These are phyloP conservation scores for Ptyas mucosa DNA, from an alignment of 2,113 vertebrate species.

Conservation along the genomic window DNA sequence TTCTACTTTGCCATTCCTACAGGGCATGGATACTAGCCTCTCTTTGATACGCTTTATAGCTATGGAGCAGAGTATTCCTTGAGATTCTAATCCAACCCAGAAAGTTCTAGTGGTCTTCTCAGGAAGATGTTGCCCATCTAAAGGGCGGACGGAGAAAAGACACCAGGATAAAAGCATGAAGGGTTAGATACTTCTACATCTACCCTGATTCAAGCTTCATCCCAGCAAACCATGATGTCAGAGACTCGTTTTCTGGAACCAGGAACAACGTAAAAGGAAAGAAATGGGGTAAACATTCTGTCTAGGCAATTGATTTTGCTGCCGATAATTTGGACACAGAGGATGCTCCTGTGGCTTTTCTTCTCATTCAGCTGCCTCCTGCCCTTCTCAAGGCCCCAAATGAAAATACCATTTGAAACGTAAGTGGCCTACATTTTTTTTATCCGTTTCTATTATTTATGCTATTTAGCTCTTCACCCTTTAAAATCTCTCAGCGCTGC, in stretches of 20 bases:
- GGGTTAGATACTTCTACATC: not conserved
- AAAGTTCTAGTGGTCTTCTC: not conserved
- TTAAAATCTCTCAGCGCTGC: not conserved
- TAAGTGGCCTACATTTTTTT: conserved; percentile 66
- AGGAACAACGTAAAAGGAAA: not conserved
- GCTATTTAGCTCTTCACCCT: not conserved
- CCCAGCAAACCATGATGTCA: conserved; percentile 4
- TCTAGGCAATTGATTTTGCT: not conserved
- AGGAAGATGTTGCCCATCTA: not conserved
- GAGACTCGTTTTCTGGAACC: not conserved
- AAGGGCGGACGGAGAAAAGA: not conserved
- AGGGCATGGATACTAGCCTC: accelerated
- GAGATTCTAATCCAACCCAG: not conserved
- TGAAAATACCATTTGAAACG: conserved; percentile 85
- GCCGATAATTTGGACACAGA: conserved; percentile 44
- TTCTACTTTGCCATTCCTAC: not conserved
- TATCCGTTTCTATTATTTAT: not conserved
- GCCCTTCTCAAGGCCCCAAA: conserved; percentile 69
- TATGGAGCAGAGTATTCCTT: not conserved
- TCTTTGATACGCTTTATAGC: not conserved
- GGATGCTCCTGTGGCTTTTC: conserved; percentile 70
- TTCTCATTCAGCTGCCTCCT: conserved; percentile 59
- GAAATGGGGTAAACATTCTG: not conserved
- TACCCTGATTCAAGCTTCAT: accelerated
- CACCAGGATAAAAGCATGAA: accelerated